Base-by-base conservation (phyloP, 1,140 invertebrate genomes). In the Bombus difficillimus region DNA sequence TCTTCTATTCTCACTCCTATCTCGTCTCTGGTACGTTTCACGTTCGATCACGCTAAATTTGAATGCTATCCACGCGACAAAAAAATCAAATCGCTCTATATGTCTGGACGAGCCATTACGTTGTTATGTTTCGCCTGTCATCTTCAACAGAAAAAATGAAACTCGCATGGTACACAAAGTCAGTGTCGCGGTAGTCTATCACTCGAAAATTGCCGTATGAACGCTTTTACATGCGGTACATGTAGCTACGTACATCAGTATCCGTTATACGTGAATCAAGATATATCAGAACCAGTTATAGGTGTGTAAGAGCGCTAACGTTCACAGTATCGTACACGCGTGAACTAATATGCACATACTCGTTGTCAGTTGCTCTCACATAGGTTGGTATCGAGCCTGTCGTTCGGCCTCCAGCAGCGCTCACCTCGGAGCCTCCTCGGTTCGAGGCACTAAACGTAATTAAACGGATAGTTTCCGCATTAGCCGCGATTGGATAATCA, bases 381-480 rank as follows among this genome's bases (percentile, higher is more conserved):
- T 28, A 18, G 57, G 71, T 81, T 68, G 73, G 81, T 79, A 76
- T 66, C 34, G 43, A 28, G 59, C 10, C 28, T 53, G 47, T 53
- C 64, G 32, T 71, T 73, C 85, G 83, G 85, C 81, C 83, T 91
- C 84, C 80, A 71, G 72, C 66, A 59, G 53, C 86, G 88, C 86
- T 89, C 88, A 91, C 90, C 89, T 90, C 90, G 88, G 91, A 93
- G 88, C 92, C 93, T 87, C 89, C 64, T 66, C 73, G 93, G 87
- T 93, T 92, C 87, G 89, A 93, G 91, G 90, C 92, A 92, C 92
- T 93, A 93, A 93, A 94, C 93, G 93, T 95, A 95, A 95, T 95
- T 95, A 95, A 94, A 95, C 93, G 94, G 93, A 94, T 94, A 93
- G 93, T 94, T 94, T 94, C 92, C 94, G 94, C 94, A 94, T 95